These are phyloP conservation scores for Megalops cyprinoides DNA, from an alignment of 2,797 vertebrate species.

Conservation along the genomic window DNA sequence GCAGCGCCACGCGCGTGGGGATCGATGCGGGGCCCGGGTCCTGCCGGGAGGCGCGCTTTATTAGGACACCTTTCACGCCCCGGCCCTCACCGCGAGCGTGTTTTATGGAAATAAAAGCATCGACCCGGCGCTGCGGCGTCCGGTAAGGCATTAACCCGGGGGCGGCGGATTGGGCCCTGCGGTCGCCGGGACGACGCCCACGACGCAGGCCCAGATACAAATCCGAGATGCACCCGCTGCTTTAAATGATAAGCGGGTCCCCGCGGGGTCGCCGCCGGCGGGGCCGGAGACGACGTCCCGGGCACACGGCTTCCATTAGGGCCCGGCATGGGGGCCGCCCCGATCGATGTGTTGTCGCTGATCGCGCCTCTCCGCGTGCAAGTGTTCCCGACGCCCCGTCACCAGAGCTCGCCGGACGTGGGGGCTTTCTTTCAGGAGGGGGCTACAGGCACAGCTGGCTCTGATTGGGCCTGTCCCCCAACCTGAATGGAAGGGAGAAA, in stretches of 20 bases:
- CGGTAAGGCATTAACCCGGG: conserved; percentile 72
- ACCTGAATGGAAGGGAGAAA: too few relatives aligned
- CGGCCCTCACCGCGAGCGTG: conserved; percentile 66
- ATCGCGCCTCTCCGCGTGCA: neutral
- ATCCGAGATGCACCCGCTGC: conserved; percentile 59
- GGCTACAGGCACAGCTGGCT: too few relatives aligned
- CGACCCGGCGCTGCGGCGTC: conserved; percentile 68
- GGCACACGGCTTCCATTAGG: conserved; percentile 76
- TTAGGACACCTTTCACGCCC: conserved; percentile 72
- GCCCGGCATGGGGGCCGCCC: conserved; percentile 71
- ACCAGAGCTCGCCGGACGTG: too few relatives aligned
- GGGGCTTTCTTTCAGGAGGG: too few relatives aligned
- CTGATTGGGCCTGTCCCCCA: too few relatives aligned
- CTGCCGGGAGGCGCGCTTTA: conserved; percentile 62
- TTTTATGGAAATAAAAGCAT: conserved; percentile 83
- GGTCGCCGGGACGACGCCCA: conserved; percentile 61
- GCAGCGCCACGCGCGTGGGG: conserved; percentile 73
- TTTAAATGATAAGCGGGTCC: conserved; percentile 69
- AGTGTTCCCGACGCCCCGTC: too few relatives aligned
- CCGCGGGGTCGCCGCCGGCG: conserved; percentile 63
- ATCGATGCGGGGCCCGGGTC: conserved; percentile 73
- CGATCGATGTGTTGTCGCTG: conserved; percentile 71
- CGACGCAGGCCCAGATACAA: neutral
- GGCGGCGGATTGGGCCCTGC: conserved; percentile 73
- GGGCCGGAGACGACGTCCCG: conserved; percentile 68